Conservation (phyloP, 2,113 vertebrate species). For the Theristicus caerulescens region DNA sequence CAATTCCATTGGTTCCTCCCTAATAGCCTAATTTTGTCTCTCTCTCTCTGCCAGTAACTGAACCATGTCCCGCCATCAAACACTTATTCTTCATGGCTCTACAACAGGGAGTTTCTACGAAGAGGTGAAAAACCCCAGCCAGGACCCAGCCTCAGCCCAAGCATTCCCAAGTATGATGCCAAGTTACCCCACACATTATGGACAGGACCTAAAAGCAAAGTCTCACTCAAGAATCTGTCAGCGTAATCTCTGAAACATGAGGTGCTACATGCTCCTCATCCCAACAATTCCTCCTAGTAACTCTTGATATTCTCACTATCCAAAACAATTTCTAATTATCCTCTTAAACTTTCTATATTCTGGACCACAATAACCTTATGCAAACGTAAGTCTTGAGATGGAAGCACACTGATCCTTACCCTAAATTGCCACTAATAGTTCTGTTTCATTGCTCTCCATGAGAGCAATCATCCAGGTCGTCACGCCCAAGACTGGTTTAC, state of each 20-base stretch:
- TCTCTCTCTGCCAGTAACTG: background rate
- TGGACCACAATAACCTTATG: background rate
- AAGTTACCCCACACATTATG: background rate
- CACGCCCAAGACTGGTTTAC: background rate
- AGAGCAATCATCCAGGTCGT: background rate
- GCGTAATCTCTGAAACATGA: background rate
- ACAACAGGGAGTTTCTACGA: background rate
- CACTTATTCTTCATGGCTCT: background rate
- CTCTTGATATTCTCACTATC: background rate
- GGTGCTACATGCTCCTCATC: background rate
- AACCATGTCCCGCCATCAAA: background rate
- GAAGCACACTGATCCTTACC: background rate
- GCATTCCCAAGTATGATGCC: background rate
- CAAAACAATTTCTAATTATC: background rate
- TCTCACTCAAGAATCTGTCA: background rate
- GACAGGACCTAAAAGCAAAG: background rate
- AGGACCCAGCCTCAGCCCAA: background rate
- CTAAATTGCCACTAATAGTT: background rate
- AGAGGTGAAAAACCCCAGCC: background rate
- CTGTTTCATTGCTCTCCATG: background rate
- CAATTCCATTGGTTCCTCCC: background rate
- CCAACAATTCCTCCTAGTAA: background rate
- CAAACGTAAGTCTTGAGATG: background rate
- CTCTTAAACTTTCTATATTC: background rate
- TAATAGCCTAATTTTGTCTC: background rate